Evolutionary conservation across 2,888 invertebrate genomes (phyloP).

Genomic region (Nemurella pictetii): DNA sequence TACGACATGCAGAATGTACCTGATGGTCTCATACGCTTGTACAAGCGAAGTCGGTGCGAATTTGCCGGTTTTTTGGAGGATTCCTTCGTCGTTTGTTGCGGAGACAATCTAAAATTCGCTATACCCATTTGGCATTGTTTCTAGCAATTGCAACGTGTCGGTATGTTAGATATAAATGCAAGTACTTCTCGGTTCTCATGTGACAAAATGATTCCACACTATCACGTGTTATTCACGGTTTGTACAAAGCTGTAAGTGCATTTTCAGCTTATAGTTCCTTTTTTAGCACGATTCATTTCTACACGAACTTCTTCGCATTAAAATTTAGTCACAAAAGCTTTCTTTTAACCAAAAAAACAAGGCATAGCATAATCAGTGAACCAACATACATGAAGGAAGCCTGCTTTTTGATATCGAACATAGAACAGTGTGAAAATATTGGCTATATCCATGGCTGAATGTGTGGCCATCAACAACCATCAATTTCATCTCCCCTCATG

Average conservation of each 20-base stretch:
- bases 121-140: neutral
- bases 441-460: neutral
- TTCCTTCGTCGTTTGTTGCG: neutral
- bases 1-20: no score
- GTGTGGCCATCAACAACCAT: neutral
- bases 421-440: neutral
- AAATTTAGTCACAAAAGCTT: no score
- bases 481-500: neutral
- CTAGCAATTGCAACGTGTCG: neutral
- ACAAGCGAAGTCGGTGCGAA: neutral
- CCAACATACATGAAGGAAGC: no score
- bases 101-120: neutral
- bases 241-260: neutral
- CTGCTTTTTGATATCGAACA: no score
- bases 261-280: neutral
- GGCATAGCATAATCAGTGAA: no score
- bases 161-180: neutral
- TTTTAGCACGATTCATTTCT: neutral
- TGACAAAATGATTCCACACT: neutral
- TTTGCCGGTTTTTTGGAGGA: neutral
- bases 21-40: no score
- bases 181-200: neutral
- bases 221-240: neutral
- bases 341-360: no score
- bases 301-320: neutral